phyloP scores from a whole-genome alignment of 1,140 invertebrate species.

The Mactra quadrangularis region DNA sequence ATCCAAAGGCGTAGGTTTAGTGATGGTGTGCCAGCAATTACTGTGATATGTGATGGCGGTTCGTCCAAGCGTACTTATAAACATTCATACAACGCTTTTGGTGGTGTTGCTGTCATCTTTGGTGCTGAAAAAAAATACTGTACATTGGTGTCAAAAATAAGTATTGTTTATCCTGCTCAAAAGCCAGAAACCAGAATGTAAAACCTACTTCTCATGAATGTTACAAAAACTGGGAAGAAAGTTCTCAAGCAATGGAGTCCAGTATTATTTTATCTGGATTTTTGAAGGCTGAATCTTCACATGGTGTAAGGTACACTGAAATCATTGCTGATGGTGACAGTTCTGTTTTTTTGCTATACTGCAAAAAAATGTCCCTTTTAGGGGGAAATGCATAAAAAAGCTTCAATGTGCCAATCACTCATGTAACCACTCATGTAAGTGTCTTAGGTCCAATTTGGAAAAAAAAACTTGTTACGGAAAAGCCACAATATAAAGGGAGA shows the following conservation, averaged over 20 bases:
- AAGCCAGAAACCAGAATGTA: slow-evolving; percentile 4
- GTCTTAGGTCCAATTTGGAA: slow-evolving; percentile 75
- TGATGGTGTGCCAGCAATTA: slow-evolving; percentile 44
- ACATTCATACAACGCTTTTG: slow-evolving; percentile 33
- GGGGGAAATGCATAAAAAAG: not conserved
- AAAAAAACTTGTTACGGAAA: slow-evolving; percentile 65
- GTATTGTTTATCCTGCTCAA: slow-evolving; percentile 79
- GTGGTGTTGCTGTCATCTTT: slow-evolving; percentile 22
- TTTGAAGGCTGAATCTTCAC: slow-evolving; percentile 12
- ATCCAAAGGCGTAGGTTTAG: slow-evolving; percentile 27
- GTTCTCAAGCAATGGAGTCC: slow-evolving; percentile 22
- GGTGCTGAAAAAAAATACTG: slow-evolving; percentile 78
- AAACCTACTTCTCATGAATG: slow-evolving; percentile 9
- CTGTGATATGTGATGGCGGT: slow-evolving; percentile 58
- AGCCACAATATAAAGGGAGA: slow-evolving; percentile 10
- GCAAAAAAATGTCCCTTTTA: no score
- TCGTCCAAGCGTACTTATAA: slow-evolving; percentile 50
- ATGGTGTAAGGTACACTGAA: slow-evolving; percentile 32
- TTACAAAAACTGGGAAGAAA: slow-evolving; percentile 73
- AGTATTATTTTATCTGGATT: slow-evolving; percentile 43
- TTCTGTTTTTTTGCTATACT: no score
- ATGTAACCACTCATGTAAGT: slow-evolving; percentile 80
- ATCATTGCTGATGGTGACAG: slow-evolving; percentile 34
- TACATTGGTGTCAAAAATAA: slow-evolving; percentile 81
- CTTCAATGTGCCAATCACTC: slow-evolving; percentile 80